Percentiles rank a stretch among this genome's conserved stretches.
Conservation (phyloP, 1,140 invertebrate genomes). For the Akabosia matsudoensis region DNA sequence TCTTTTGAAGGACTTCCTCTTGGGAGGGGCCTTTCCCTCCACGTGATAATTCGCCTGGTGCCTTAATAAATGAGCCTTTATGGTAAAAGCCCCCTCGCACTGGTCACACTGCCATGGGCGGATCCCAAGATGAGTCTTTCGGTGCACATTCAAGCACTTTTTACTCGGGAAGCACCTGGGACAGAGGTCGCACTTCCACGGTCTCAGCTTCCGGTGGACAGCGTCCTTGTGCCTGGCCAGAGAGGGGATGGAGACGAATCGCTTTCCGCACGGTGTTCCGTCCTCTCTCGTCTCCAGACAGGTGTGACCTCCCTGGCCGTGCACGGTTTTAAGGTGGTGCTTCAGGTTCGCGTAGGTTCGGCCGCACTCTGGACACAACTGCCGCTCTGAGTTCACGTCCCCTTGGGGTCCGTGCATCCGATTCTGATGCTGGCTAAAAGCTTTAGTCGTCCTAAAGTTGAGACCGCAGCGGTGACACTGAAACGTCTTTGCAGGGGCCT, state of each 20-base stretch:
- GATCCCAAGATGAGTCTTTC: background rate
- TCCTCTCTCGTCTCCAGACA: background rate
- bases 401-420: background rate
- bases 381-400: background rate
- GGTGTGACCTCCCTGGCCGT: background rate
- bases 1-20: background rate
- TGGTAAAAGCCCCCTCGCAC: background rate
- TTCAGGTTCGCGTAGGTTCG: background rate
- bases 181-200: background rate
- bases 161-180: background rate
- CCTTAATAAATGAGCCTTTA: background rate
- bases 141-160: background rate
- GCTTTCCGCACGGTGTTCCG: background rate
- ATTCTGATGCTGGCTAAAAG: too few relatives aligned
- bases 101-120: background rate
- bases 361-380: background rate
- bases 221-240: background rate
- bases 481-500: too few relatives aligned
- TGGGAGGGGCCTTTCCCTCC: background rate
- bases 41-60: background rate
- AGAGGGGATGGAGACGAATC: too few relatives aligned
- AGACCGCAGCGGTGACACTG: too few relatives aligned
- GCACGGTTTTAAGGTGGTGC: background rate
- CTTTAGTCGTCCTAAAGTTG: too few relatives aligned
- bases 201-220: background rate